phyloP scores from a whole-genome alignment of 1,140 invertebrate genomes.

The Pogonomyrmex barbatus region DNA sequence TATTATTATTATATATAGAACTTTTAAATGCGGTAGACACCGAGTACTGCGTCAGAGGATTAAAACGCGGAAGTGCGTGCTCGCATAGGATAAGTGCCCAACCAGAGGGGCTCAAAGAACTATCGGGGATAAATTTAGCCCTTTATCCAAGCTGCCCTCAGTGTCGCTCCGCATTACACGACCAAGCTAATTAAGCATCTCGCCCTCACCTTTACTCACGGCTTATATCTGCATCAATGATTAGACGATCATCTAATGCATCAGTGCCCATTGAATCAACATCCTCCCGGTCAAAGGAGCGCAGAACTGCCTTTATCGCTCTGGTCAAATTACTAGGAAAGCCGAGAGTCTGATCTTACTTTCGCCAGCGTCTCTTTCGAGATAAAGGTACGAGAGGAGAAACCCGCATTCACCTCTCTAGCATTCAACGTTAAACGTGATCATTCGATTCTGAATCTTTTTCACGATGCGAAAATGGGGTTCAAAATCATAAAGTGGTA shows the following conservation, averaged over 20 bases:
- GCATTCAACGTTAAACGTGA: slow-evolving; percentile 7
- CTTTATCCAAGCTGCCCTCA: slow-evolving; percentile 54
- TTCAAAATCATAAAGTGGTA: not conserved
- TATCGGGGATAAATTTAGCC: slow-evolving; percentile 61
- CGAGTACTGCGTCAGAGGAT: slow-evolving; percentile 41
- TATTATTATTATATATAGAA: slow-evolving; percentile 34
- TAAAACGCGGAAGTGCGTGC: slow-evolving; percentile 66
- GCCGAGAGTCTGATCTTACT: slow-evolving; percentile 20
- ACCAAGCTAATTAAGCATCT: slow-evolving; percentile 54
- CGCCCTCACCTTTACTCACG: slow-evolving; percentile 43
- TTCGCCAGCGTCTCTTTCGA: slow-evolving; percentile 10
- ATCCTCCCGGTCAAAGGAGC: slow-evolving; percentile 38
- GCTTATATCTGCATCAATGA: slow-evolving; percentile 48
- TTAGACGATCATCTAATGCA: slow-evolving; percentile 51
- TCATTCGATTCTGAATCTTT: slow-evolving; percentile 12
- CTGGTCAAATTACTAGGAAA: slow-evolving; percentile 38
- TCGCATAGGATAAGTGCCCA: slow-evolving; percentile 40
- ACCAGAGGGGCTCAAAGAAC: slow-evolving; percentile 58
- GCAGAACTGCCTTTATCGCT: slow-evolving; percentile 14
- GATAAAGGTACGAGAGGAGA: not conserved
- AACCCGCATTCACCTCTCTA: slow-evolving; percentile 11
- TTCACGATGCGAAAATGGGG: not conserved
- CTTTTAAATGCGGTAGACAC: slow-evolving; percentile 50
- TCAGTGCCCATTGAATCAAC: slow-evolving; percentile 46
- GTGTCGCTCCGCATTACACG: slow-evolving; percentile 46